Percentiles rank a stretch among this genome's conserved stretches.
These are phyloP conservation scores for Phocoena phocoena DNA, from an alignment of 2,113 vertebrate species.

Conservation along the genomic window DNA sequence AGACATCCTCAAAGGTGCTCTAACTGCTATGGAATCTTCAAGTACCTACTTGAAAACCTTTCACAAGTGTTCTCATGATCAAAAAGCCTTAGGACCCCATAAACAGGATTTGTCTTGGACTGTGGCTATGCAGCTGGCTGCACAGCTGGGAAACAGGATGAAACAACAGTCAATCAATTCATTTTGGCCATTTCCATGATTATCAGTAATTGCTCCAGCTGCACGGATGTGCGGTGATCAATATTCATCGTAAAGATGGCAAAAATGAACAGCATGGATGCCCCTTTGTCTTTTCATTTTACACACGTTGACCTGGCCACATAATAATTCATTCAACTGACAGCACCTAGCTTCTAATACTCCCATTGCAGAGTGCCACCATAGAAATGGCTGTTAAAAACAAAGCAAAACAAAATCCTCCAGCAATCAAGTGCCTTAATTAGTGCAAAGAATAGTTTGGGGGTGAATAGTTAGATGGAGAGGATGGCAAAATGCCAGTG, in stretches of 20 bases:
- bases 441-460: not conserved
- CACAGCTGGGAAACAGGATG: constrained; percentile 62
- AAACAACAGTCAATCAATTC: constrained; percentile 54
- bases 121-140: constrained; percentile 60
- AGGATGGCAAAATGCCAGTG: not conserved
- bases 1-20: not conserved
- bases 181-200: constrained; percentile 63
- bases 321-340: constrained; percentile 33
- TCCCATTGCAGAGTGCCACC: not conserved
- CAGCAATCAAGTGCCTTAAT: not conserved
- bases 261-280: constrained; percentile 26
- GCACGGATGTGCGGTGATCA: constrained; percentile 54
- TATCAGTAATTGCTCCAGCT: constrained; percentile 71
- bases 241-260: constrained; percentile 72
- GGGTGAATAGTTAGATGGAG: not conserved
- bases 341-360: constrained; percentile 44
- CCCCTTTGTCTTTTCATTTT: constrained; percentile 56
- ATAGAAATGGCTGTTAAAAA: not conserved
- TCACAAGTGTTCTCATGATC: constrained; percentile 9
- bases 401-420: not conserved
- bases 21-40: not conserved
- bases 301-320: constrained; percentile 10
- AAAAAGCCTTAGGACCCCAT: constrained; percentile 30
- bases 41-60: not conserved
- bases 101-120: constrained; percentile 56